These are phyloP conservation scores for Vicugna pacos DNA, from an alignment of 2,113 vertebrate genomes.

Conservation along the genomic window DNA sequence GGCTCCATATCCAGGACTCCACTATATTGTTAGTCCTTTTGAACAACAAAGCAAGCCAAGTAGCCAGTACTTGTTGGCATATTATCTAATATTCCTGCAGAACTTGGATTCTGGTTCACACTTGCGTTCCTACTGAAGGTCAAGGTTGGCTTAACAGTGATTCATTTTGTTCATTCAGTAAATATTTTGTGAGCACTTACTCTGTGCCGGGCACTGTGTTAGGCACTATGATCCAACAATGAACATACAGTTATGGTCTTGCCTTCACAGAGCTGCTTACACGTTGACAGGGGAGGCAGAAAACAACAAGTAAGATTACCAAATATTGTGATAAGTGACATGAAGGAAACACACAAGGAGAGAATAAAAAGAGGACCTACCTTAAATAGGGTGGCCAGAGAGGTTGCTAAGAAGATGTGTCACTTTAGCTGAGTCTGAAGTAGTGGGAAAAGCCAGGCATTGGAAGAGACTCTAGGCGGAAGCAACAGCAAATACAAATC, in stretches of 20 bases:
- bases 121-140: neutral
- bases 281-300: neutral
- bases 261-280: neutral
- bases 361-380: neutral
- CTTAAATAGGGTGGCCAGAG: neutral
- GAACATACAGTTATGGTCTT: neutral
- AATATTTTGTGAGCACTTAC: neutral
- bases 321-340: neutral
- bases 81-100: neutral
- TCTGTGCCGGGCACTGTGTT: neutral
- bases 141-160: neutral
- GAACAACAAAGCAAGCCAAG: neutral
- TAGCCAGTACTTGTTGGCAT: neutral
- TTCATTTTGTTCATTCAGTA: neutral
- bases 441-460: neutral
- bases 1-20: neutral
- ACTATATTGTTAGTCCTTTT: neutral
- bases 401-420: neutral
- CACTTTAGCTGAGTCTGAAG: neutral
- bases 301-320: neutral
- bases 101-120: neutral
- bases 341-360: no score
- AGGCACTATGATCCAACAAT: neutral
- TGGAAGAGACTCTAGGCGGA: constrained; percentile 3
- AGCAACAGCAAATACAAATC: neutral